Percentiles rank a stretch among this genome's conserved stretches.
phyloP scores from a whole-genome alignment of 2,113 vertebrate species.

The Caranx melampygus region DNA sequence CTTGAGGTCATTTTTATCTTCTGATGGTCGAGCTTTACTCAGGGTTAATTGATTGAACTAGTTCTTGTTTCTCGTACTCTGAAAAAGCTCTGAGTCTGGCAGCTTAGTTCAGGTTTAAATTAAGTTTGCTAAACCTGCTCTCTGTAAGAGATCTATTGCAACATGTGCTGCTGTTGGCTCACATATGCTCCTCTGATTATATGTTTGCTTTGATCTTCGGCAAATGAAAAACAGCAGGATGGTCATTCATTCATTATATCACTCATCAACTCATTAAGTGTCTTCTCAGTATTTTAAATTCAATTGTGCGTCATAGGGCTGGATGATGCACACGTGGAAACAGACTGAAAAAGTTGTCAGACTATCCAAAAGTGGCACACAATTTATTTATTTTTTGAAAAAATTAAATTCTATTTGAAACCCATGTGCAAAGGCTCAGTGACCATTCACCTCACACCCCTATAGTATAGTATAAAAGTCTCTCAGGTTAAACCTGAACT shows the following conservation, averaged over 20 bases:
- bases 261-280: not conserved
- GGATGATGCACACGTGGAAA: not conserved
- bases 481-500: not conserved
- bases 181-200: constrained; percentile 9
- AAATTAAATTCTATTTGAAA: not conserved
- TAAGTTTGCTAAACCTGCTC: too few relatives aligned
- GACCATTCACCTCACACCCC: not conserved
- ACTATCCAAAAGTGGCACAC: not conserved
- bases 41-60: too few relatives aligned
- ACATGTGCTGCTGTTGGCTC: constrained; percentile 36
- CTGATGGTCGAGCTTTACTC: too few relatives aligned
- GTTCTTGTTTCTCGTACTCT: too few relatives aligned
- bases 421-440: too few relatives aligned
- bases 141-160: not conserved
- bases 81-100: too few relatives aligned
- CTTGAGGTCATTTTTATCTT: too few relatives aligned
- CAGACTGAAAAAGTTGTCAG: too few relatives aligned
- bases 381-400: not conserved
- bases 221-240: constrained; percentile 29
- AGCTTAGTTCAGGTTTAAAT: too few relatives aligned
- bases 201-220: not conserved
- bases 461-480: too few relatives aligned
- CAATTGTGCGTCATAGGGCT: not conserved
- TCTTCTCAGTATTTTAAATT: not conserved
- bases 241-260: not conserved